A percentile compares a stretch with the other conserved stretches of the same genome.
Evolutionary conservation across 2,113 vertebrate species (phyloP).

Genomic region (Esox niger): DNA sequence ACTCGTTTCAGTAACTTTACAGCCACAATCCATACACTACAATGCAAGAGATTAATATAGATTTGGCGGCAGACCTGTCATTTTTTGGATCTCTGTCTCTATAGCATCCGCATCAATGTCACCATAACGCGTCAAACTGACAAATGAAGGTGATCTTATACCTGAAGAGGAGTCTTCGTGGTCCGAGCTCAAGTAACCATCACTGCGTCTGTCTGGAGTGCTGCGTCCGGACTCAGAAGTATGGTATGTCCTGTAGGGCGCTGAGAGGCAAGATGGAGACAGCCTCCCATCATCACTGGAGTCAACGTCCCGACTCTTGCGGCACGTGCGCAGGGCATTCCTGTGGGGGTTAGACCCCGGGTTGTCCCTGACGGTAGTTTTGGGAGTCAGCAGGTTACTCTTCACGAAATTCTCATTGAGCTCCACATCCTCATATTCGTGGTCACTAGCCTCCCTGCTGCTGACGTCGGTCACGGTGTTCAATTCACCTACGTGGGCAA

Average conservation of each 20-base stretch:
- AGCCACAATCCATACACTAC: not conserved
- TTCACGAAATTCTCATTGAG: constrained; percentile 78
- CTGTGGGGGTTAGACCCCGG: constrained; percentile 27
- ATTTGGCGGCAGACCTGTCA: too few species aligned
- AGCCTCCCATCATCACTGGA: constrained; percentile 70
- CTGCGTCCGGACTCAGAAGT: constrained; percentile 70
- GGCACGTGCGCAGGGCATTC: constrained; percentile 51
- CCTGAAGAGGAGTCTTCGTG: constrained; percentile 86
- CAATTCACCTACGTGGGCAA: constrained; percentile 23
- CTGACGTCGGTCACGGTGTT: constrained; percentile 21
- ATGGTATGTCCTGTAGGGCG: constrained; percentile 36
- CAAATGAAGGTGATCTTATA: constrained; percentile 42
- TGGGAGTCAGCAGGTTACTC: constrained; percentile 69
- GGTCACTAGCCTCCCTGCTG: constrained; percentile 67
- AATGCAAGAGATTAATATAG: too few species aligned
- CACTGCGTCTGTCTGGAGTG: constrained; percentile 81
- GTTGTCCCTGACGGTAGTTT: constrained; percentile 19
- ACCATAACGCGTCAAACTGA: not conserved
- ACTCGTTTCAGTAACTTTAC: not conserved
- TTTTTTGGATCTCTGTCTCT: not conserved
- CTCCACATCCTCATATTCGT: constrained; percentile 78
- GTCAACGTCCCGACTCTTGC: constrained; percentile 73
- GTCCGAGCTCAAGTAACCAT: constrained; percentile 85
- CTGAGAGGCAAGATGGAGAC: constrained; percentile 55
- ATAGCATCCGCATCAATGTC: not conserved